Evolutionary conservation across 2,797 vertebrate genomes (phyloP), one percentile per base, ranked within the genome.

Genomic region (Hoplostethus mediterraneus): DNA sequence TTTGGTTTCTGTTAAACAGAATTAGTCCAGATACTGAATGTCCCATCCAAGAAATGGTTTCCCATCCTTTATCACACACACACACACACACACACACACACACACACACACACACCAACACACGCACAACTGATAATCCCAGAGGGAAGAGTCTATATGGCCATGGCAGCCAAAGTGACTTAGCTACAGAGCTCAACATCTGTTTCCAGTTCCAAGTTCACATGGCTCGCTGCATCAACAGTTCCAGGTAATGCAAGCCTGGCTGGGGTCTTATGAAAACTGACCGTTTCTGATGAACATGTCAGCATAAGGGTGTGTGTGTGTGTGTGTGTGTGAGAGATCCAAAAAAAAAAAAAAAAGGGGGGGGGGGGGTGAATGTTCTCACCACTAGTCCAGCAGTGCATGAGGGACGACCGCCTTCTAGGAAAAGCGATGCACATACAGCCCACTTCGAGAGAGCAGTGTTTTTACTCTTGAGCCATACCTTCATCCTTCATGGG

Each of bases 181-280:
- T 68, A 13, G 82, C 77, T 17, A 5, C 77, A 71, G 83, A 87
- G 87, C 75, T 81, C 82, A 78, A 88, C 90, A 90, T 92, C 90
- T 93, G 92, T 79, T 92, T 90, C 85, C 79, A 94, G 86, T 92
- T 93, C 87, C 86, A 81, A 83, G 87, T 92, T 93, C 92, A 92
- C 90, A 89, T 80, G 86, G 84, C 82, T 89, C 82, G 72, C 86
- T 85, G 85, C 87, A 87, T 90, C 93, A 89, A 91, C 86, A 92
- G 87, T 91, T 93, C 89, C 80, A 90, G 92, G 93, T 92, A 92
- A 90, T 49, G 83, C 69, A 87, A 90, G 79, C 86, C 88, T 79
- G 75, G 68, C 84, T 9, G 87, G 82, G 87, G 78, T 83, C 88
- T 91, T 86, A 85, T 82, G 79, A 87, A 92, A 92, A 87, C 85